A percentile compares a stretch with the other conserved stretches of the same genome.
Conservation (phyloP, 2,797 vertebrate species). For the Anguilla marmorata region DNA sequence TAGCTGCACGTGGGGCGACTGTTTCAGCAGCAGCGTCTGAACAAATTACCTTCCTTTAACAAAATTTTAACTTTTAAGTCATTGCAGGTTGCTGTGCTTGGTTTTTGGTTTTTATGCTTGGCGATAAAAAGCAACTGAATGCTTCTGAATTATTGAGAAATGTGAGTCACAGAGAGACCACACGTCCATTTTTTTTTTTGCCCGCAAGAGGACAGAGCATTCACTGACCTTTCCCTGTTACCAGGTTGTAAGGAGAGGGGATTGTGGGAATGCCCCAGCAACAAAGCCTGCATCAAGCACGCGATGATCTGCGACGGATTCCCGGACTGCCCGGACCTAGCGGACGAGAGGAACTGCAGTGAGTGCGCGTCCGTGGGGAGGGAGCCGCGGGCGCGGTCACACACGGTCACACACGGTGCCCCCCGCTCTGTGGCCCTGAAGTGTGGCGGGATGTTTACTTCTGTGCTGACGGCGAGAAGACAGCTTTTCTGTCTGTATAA, state of each 20-base stretch:
- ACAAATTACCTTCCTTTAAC: neutral
- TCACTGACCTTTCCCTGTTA: slow-evolving; percentile 47
- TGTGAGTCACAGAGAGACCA: neutral
- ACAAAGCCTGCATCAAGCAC: slow-evolving; percentile 81
- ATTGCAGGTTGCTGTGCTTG: neutral
- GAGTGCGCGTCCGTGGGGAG: slow-evolving; percentile 55
- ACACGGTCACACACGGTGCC: neutral
- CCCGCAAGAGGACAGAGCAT: neutral
- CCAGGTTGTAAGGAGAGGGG: slow-evolving; percentile 87
- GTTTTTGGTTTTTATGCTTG: neutral
- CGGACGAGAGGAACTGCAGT: slow-evolving; percentile 94
- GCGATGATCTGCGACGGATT: slow-evolving; percentile 92
- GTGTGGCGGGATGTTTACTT: slow-evolving; percentile 9
- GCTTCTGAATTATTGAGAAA: neutral
- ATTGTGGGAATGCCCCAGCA: slow-evolving; percentile 89
- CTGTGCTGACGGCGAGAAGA: slow-evolving; percentile 13
- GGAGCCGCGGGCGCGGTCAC: neutral
- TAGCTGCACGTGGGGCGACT: neutral
- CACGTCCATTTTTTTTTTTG: no score
- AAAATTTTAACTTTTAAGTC: neutral
- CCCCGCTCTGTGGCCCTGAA: no score
- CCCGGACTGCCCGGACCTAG: slow-evolving; percentile 85
- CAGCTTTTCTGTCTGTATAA: neutral
- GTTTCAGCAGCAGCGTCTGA: neutral
- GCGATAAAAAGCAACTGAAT: neutral